Percentiles rank a stretch among this genome's conserved stretches.
Conservation (phyloP, 1,140 invertebrate genomes). For the Venustaconcha ellipsiformis region DNA sequence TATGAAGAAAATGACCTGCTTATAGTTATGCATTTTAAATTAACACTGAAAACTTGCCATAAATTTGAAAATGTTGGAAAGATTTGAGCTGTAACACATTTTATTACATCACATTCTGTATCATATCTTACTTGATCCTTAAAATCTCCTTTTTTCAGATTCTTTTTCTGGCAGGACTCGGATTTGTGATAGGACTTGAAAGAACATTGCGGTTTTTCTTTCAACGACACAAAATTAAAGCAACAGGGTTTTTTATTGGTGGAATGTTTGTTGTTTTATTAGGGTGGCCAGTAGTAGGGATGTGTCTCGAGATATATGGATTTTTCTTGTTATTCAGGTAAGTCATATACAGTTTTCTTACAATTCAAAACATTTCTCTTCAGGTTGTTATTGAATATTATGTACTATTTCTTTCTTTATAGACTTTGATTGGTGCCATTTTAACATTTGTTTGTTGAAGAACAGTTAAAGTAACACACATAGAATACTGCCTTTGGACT, state of each 20-base stretch:
- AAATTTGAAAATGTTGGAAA: too few species aligned
- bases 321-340: constrained; percentile 77
- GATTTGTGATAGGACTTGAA: constrained; percentile 96
- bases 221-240: constrained; percentile 96
- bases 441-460: too few species aligned
- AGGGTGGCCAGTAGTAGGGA: constrained; percentile 96
- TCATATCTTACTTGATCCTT: too few species aligned
- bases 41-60: neutral
- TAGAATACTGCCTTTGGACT: too few species aligned
- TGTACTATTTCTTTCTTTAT: too few species aligned
- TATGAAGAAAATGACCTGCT: neutral
- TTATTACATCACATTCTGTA: too few species aligned
- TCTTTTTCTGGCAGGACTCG: constrained; percentile 93
- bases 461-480: too few species aligned
- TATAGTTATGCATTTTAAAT: neutral
- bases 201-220: constrained; percentile 98
- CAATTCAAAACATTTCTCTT: too few species aligned
- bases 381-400: too few species aligned
- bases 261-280: constrained; percentile 95
- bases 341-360: constrained; percentile 17
- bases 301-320: constrained; percentile 91
- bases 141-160: constrained; percentile 76
- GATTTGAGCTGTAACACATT: too few species aligned
- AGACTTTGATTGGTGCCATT: too few species aligned
- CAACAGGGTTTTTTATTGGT: constrained; percentile 91